These are phyloP conservation scores for Anomalospiza imberbis DNA, from an alignment of 2,797 vertebrate genomes.

Conservation along the genomic window DNA sequence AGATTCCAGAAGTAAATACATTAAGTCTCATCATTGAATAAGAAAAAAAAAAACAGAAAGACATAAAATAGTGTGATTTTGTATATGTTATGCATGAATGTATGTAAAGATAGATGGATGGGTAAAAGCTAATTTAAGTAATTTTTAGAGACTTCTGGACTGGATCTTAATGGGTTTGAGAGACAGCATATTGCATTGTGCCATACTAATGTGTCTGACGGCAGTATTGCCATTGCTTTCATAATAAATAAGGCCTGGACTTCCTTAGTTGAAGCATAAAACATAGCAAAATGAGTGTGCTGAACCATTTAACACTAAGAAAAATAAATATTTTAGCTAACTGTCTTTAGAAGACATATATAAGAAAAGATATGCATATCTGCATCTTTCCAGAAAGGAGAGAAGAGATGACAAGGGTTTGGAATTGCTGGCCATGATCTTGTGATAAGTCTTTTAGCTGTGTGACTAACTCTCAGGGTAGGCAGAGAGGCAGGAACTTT, in stretches of 20 bases:
- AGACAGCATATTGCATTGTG: not conserved
- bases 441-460: rapidly evolving
- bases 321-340: not conserved
- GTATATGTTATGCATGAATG: not conserved
- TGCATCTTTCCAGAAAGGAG: not conserved
- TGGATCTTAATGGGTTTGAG: not conserved
- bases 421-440: not conserved
- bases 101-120: not conserved
- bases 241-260: not conserved
- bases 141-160: not conserved
- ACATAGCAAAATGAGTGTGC: not conserved
- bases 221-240: not conserved
- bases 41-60: not conserved
- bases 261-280: not conserved
- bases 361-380: not conserved
- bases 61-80: not conserved
- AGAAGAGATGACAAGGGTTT: not conserved
- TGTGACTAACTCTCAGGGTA: not conserved
- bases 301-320: not conserved
- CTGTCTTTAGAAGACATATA: not conserved
- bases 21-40: rapidly evolving
- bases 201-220: not conserved
- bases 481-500: not conserved
- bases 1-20: not conserved
- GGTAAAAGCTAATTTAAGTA: not conserved